Evolutionary conservation across 2,113 vertebrate genomes (phyloP), one percentile per base, ranked within the genome.

Genomic region (Ictidomys tridecemlineatus): DNA sequence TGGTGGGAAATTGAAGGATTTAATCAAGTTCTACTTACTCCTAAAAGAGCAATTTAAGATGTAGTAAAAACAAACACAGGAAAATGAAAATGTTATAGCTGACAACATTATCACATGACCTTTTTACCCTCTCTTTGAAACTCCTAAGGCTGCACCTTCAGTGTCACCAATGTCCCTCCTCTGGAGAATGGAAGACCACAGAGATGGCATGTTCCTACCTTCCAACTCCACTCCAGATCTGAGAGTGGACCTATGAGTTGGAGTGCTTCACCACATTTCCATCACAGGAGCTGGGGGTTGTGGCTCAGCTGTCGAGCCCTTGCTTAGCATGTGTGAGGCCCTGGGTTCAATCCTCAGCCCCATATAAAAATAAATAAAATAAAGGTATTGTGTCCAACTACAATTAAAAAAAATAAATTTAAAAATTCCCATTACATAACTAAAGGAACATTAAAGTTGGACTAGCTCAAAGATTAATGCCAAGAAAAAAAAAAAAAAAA

Each of bases 341-440:
- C 45, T 45, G 45, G 45, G 45, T 45, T 45, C 45, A 45, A 45
- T 45, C 45, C 45, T 45, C 45, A 1, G 45, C 45, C 8, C 45
- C 45, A 45, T 8, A 45, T 45, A 45, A 45, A 45, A 45, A 45
- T 45, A 45, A 45, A 45, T 45, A 45, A 45, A 45, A 45, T 45
- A 45, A 45, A 45, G 45, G 45, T 45, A 45, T 45, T 45, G 45
- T 45, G 8, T 45, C 45, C 45, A 45, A 45, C 45, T 45, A 8
- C 45, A 45, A 45, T 8, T 45, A 45, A 45, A 45, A 45, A 45
- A 45, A 45, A 45, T 45, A 8, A 45, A 45, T 45, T 45, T 1
- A 45, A 45, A 45, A 45, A 45, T 94, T 96, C 80, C 89, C 88
- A 85, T 30, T 63, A 89, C 76, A 39, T 88, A 93, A 95, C 70